phyloP scores from a whole-genome alignment of 2,888 invertebrate genomes.

The Aphrophora alni region DNA sequence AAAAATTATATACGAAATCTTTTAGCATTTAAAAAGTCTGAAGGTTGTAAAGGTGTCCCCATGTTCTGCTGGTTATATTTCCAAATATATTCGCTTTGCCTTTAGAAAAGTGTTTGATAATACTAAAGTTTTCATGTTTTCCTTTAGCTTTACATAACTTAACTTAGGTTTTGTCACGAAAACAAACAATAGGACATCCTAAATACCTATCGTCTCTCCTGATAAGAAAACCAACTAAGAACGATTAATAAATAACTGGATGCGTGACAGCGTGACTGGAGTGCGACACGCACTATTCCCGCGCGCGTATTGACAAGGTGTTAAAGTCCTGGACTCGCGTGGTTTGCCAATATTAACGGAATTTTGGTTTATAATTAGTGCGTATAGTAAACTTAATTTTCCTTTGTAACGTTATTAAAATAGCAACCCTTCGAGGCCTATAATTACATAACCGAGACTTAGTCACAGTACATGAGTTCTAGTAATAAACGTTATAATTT shows the following conservation, averaged over 20 bases:
- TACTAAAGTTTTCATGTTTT: too few species aligned
- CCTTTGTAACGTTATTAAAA: not conserved
- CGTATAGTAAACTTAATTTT: not conserved
- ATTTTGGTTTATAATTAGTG: constrained; percentile 3
- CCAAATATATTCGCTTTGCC: too few species aligned
- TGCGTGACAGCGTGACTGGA: not conserved
- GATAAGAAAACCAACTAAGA: not conserved
- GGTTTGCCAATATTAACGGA: not conserved
- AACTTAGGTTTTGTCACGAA: not conserved
- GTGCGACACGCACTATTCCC: constrained; percentile 10
- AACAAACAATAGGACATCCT: not conserved
- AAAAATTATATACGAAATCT: too few species aligned
- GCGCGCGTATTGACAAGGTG: not conserved
- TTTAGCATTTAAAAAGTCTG: too few species aligned
- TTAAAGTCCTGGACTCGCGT: not conserved
- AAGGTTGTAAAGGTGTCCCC: too few species aligned
- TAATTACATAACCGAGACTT: not conserved
- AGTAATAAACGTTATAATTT: not conserved
- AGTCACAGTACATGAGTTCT: not conserved
- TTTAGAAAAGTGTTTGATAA: too few species aligned
- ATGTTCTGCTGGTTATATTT: too few species aligned
- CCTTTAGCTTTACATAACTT: too few species aligned
- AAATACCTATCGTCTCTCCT: not conserved
- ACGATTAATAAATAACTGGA: not conserved
- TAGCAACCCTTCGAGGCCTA: not conserved